A percentile compares a stretch with the other conserved stretches of the same genome.
Conservation (phyloP, 2,113 vertebrate species). For the Phyllostomus hastatus region DNA sequence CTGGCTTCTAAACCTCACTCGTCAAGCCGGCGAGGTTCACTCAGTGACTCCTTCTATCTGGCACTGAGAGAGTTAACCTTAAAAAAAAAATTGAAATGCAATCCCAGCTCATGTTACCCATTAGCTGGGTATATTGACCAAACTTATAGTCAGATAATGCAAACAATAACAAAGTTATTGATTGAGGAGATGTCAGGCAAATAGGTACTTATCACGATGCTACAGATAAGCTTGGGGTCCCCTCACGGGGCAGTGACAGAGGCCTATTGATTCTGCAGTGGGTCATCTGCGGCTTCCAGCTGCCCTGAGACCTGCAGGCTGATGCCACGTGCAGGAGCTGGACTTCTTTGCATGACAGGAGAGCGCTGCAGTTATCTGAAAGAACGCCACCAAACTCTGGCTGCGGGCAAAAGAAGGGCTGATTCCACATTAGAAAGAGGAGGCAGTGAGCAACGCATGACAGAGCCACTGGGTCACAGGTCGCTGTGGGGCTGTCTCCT, state of each 20-base stretch:
- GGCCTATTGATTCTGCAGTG: slow-evolving; percentile 65
- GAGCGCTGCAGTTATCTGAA: neutral
- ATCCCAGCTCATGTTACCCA: slow-evolving; percentile 65
- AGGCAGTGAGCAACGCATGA: neutral
- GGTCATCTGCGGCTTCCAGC: slow-evolving; percentile 61
- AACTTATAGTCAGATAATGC: slow-evolving; percentile 76
- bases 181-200: slow-evolving; percentile 76
- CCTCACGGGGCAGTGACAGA: slow-evolving; percentile 10
- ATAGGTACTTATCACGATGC: slow-evolving; percentile 77
- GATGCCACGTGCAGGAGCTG: neutral
- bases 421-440: neutral
- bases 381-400: neutral
- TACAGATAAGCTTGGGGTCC: slow-evolving; percentile 60
- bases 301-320: neutral
- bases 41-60: neutral
- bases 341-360: neutral
- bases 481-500: neutral
- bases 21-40: neutral
- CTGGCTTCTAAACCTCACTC: neutral
- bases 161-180: slow-evolving; percentile 80
- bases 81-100: slow-evolving; percentile 60
- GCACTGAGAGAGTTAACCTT: slow-evolving; percentile 57
- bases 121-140: slow-evolving; percentile 75
- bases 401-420: neutral
- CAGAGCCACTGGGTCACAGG: neutral